Evolutionary conservation across 2,113 vertebrate genomes (phyloP).

Genomic region (Psephotus haematonotus): DNA sequence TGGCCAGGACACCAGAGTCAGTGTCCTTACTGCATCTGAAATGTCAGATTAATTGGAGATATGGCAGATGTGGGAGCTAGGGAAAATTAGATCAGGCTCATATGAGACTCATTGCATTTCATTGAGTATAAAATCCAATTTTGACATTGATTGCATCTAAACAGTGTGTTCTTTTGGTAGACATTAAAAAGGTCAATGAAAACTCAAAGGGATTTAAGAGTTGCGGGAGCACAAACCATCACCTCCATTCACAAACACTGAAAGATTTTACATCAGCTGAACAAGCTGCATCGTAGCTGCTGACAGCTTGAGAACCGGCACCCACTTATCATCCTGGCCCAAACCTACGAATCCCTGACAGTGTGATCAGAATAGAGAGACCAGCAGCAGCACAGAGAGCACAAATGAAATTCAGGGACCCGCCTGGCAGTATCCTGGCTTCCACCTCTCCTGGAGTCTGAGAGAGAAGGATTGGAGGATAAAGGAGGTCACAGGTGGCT

Average conservation of each 20-base stretch:
- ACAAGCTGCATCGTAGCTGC: not conserved
- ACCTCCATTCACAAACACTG: not conserved
- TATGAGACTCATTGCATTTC: not conserved
- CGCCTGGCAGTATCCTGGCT: slow-evolving; percentile 5
- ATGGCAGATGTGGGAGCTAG: not conserved
- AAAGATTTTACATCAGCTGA: not conserved
- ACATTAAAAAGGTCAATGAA: not conserved
- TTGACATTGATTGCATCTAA: not conserved
- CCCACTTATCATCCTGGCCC: not conserved
- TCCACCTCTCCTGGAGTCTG: slow-evolving; percentile 23
- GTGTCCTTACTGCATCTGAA: not conserved
- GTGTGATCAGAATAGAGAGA: not conserved
- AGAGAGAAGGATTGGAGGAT: not conserved
- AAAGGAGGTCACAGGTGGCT: slow-evolving; percentile 19
- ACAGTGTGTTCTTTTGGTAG: not conserved
- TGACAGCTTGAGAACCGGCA: slow-evolving; percentile 2
- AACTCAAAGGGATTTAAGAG: not conserved
- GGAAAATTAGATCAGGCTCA: not conserved
- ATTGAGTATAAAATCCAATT: slow-evolving; percentile 5
- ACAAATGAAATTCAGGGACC: not conserved
- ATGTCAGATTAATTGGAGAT: not conserved
- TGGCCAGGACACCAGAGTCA: not conserved
- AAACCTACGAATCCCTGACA: slow-evolving; percentile 16
- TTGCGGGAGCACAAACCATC: not conserved
- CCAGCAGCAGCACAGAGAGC: not conserved